phyloP scores from a whole-genome alignment of 1,140 invertebrate species.

The Pogonus chalceus region DNA sequence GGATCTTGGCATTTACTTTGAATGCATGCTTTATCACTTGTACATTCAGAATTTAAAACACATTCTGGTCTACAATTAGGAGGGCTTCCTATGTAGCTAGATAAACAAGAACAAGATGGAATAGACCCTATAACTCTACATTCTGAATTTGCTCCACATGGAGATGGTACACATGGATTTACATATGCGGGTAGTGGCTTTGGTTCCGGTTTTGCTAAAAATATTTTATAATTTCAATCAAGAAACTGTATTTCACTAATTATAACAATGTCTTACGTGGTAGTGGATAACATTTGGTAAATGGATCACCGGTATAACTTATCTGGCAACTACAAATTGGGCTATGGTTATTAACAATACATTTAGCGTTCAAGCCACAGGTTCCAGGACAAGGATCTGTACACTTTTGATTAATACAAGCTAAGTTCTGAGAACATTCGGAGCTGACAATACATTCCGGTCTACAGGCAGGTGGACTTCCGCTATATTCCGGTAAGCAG shows the following conservation, averaged over 20 bases:
- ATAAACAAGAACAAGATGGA: conserved; percentile 52
- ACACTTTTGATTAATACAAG: conserved; percentile 56
- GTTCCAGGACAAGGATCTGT: conserved; percentile 53
- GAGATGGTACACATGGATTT: conserved; percentile 53
- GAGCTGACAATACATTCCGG: conserved; percentile 56
- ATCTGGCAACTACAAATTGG: conserved; percentile 46
- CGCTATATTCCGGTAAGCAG: conserved; percentile 50
- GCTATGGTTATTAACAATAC: conserved; percentile 47
- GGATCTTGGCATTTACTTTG: conserved; percentile 55
- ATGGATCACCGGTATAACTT: conserved; percentile 49
- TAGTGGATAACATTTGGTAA: conserved; percentile 40
- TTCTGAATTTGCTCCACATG: conserved; percentile 58
- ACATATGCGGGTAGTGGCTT: conserved; percentile 12
- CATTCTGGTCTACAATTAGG: conserved; percentile 62
- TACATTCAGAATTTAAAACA: conserved; percentile 51
- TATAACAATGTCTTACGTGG: conserved; percentile 27
- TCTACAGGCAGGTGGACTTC: conserved; percentile 51
- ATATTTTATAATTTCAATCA: too few relatives aligned
- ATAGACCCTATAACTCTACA: conserved; percentile 49
- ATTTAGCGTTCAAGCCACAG: conserved; percentile 48
- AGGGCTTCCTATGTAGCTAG: conserved; percentile 54
- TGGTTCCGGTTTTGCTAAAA: too few relatives aligned
- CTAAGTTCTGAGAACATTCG: conserved; percentile 49
- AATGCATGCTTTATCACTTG: conserved; percentile 48
- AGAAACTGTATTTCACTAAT: background rate